Evolutionary conservation across 2,888 invertebrate genomes (phyloP).

Genomic region (Cordilura impudica): DNA sequence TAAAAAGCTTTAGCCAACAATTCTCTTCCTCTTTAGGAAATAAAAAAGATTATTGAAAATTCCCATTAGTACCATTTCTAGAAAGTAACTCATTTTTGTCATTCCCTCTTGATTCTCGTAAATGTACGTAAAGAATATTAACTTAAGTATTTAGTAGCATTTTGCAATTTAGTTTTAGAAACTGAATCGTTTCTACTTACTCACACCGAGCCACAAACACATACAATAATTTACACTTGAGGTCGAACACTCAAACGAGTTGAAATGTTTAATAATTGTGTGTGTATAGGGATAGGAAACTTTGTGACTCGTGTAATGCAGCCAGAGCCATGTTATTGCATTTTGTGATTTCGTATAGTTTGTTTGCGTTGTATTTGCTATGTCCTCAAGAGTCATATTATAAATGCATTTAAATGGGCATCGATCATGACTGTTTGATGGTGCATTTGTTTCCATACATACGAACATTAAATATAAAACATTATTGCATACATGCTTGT

Average conservation of each 20-base stretch:
- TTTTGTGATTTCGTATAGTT: conserved; percentile 63
- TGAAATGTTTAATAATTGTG: not conserved
- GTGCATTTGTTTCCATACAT: conserved; percentile 20
- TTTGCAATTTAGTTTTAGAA: conserved; percentile 43
- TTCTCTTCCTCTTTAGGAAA: not conserved
- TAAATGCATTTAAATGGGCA: conserved; percentile 65
- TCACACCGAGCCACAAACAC: too few relatives aligned
- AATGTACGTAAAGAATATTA: conserved; percentile 18
- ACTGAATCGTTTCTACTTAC: conserved; percentile 21
- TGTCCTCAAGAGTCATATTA: conserved; percentile 66
- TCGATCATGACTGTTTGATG: conserved; percentile 63
- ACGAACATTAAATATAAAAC: not conserved
- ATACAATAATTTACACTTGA: conserved; percentile 1
- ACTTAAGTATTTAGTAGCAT: conserved; percentile 25
- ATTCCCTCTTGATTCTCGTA: too few relatives aligned
- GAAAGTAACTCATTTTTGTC: conserved; percentile 12
- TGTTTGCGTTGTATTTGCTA: conserved; percentile 10
- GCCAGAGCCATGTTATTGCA: conserved; percentile 56
- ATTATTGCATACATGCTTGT: not conserved
- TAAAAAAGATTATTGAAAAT: conserved; percentile 44
- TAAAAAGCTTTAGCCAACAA: conserved; percentile 1
- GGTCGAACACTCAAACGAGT: not conserved
- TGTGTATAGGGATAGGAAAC: not conserved
- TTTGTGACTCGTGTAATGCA: conserved; percentile 1
- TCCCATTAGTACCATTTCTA: conserved; percentile 53